Evolutionary conservation across 1,140 invertebrate species (phyloP).

Genomic region (Aplysia californica): DNA sequence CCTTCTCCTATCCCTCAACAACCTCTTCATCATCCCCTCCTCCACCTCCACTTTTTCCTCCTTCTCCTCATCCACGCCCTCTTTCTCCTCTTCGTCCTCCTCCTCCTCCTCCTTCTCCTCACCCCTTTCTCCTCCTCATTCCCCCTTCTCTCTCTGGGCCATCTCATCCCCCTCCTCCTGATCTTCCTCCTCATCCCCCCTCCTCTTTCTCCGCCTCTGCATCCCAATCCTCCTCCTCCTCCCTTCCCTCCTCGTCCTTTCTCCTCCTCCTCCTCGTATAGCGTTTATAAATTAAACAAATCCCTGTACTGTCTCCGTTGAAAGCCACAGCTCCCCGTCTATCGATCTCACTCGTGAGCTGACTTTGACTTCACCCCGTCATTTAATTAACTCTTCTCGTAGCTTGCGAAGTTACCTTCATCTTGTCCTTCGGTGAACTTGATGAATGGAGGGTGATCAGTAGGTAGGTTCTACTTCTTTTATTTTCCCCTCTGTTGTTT

Average conservation of each 20-base stretch:
- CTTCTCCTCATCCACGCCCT: neutral
- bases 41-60: neutral
- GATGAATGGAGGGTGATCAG: too few relatives aligned
- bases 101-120: neutral
- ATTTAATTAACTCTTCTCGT: too few relatives aligned
- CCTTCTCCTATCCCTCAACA: neutral
- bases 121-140: too few relatives aligned
- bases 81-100: neutral
- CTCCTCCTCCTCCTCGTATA: neutral
- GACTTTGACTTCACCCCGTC: too few relatives aligned
- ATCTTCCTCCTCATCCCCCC: neutral
- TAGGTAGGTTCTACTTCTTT: too few relatives aligned
- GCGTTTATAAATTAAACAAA: too few relatives aligned
- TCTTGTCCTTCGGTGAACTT: too few relatives aligned
- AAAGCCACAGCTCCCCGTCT: too few relatives aligned
- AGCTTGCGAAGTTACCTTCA: too few relatives aligned
- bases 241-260: neutral
- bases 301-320: too few relatives aligned
- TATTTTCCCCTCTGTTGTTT: too few relatives aligned
- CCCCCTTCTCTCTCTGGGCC: neutral
- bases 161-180: neutral
- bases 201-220: neutral
- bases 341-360: too few relatives aligned
- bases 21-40: neutral
- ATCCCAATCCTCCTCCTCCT: neutral